Conservation (phyloP, 92 coral and sea anemone genomes). For the Zoanthus sansibaricus region DNA sequence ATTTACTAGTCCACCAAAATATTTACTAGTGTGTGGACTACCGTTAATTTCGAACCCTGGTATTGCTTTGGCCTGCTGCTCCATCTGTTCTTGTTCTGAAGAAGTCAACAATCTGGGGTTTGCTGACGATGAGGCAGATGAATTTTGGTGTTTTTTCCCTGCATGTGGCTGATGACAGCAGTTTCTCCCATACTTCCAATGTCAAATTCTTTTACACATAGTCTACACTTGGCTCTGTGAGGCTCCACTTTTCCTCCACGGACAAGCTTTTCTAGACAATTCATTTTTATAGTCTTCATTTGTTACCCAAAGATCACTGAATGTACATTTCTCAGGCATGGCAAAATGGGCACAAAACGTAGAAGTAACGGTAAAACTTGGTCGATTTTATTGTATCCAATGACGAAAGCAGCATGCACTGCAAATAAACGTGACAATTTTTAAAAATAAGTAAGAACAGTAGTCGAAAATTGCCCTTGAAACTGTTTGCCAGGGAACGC, state of each 20-base stretch:
- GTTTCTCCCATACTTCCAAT: slow-evolving; percentile 14
- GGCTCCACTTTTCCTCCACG: too few species aligned
- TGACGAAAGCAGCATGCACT: background rate
- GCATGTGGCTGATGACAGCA: slow-evolving; percentile 13
- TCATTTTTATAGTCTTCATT: slow-evolving; percentile 4
- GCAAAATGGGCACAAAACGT: slow-evolving; percentile 9
- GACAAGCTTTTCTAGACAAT: too few species aligned
- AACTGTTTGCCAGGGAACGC: too few species aligned
- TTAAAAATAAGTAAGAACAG: too few species aligned
- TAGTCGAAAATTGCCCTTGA: too few species aligned
- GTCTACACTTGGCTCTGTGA: slow-evolving; percentile 9
- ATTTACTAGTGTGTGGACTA: too few species aligned
- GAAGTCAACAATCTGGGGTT: too few species aligned
- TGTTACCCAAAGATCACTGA: background rate
- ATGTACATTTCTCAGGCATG: slow-evolving; percentile 2
- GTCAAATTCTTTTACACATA: slow-evolving; percentile 5
- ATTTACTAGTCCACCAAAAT: too few species aligned
- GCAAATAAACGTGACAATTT: too few species aligned
- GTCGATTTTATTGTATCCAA: slow-evolving; percentile 3
- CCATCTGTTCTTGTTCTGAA: too few species aligned
- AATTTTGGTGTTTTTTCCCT: background rate
- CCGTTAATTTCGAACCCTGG: too few species aligned
- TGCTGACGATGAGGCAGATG: too few species aligned
- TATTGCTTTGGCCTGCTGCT: slow-evolving; percentile 15
- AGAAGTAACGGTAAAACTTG: background rate